Percentiles rank a stretch among this genome's conserved stretches.
These are phyloP conservation scores for Nezara viridula DNA, from an alignment of 2,888 invertebrate genomes.

Conservation along the genomic window DNA sequence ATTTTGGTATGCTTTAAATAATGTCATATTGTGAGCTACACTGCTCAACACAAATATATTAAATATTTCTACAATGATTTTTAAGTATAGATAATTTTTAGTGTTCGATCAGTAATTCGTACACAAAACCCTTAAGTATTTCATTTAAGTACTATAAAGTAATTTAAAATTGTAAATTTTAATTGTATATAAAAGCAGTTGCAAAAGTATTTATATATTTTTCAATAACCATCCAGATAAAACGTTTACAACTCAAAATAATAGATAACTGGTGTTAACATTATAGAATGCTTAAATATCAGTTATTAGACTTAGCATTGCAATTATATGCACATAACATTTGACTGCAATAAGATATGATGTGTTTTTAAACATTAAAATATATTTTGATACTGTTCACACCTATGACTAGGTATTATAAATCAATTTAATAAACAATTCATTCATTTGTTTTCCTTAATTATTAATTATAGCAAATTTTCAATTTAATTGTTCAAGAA, in stretches of 20 bases:
- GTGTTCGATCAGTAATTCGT: constrained; percentile 39
- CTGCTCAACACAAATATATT: background rate
- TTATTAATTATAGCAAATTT: background rate
- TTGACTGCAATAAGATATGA: background rate
- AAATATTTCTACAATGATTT: background rate
- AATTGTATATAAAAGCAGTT: constrained; percentile 29
- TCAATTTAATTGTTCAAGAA: background rate
- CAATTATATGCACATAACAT: background rate
- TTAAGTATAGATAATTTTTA: background rate
- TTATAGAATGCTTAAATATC: background rate
- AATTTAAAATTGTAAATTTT: constrained; percentile 9
- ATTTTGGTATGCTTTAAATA: constrained; percentile 45
- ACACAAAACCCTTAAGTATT: background rate
- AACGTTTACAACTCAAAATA: background rate
- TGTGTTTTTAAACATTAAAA: background rate
- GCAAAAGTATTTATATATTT: constrained; percentile 24
- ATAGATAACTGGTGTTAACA: background rate
- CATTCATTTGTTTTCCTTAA: background rate
- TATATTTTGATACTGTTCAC: background rate
- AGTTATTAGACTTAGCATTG: background rate
- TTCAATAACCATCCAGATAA: background rate
- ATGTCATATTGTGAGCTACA: background rate
- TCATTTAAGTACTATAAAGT: background rate
- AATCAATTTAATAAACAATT: background rate
- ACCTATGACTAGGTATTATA: background rate